Evolutionary conservation across 2,888 invertebrate species (phyloP).

Genomic region (Ctenicera cuprea): DNA sequence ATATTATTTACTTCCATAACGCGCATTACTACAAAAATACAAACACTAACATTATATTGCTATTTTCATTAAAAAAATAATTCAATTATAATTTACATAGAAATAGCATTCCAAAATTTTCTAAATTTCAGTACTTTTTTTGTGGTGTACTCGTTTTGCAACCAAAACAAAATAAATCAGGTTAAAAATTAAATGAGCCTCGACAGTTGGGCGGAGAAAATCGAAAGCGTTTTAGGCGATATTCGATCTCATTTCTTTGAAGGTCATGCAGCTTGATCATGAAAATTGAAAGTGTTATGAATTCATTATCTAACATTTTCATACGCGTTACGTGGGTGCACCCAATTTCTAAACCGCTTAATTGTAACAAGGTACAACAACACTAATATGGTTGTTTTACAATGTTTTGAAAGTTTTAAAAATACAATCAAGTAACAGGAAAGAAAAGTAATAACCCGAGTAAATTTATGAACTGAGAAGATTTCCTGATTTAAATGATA

Average conservation of each 20-base stretch:
- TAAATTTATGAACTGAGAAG: no score
- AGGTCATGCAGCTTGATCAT: conserved; percentile 4
- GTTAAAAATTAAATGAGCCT: background rate
- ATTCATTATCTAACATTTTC: conserved; percentile 12
- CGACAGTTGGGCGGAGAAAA: background rate
- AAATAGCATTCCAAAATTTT: no score
- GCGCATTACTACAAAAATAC: no score
- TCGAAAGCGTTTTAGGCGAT: conserved; percentile 11
- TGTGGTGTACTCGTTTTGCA: background rate
- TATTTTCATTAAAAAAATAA: no score
- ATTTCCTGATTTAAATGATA: no score
- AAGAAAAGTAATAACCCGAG: no score
- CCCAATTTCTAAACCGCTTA: conserved; percentile 1
- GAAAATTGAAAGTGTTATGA: conserved; percentile 24
- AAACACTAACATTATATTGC: no score
- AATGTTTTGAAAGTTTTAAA: no score
- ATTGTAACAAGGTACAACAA: background rate
- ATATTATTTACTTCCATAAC: no score
- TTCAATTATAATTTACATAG: no score
- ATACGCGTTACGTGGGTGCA: background rate
- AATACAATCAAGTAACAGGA: no score
- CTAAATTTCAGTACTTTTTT: background rate
- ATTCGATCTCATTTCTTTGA: conserved; percentile 11
- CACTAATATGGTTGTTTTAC: no score
- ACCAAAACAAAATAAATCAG: background rate